Evolutionary conservation across 2,888 invertebrate species (phyloP), one percentile per base, ranked within the genome.

Genomic region (Torymus tubicola): DNA sequence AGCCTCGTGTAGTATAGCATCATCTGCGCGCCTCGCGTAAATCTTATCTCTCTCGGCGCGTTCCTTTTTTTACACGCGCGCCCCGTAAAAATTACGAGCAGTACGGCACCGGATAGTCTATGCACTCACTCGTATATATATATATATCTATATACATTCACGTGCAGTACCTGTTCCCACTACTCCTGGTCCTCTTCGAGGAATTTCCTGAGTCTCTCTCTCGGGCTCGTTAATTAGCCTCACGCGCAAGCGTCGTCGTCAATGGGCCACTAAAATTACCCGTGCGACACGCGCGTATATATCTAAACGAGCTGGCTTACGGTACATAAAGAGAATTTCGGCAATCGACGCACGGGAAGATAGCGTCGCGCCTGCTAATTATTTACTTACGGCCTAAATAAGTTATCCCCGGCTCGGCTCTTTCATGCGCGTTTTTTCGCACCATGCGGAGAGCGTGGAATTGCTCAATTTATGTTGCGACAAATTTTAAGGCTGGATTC

Each of bases 321-420:
- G 75, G 60, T 52, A 60, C 74, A 50, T 58, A 65, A 52, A 72
- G 64, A 77, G 64, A 21, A 57, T 78, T 71, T 72, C 60, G 63
- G 11, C 68, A 18, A 64, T 74, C 55, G 31, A 5, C 18, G 42
- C 42, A 10, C 11, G 2, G 16, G 1, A 18, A 42, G 68, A 76
- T 76, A 68, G 8, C 55, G 60, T 69, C 53, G 31, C 13, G 31
- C 13, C 42, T 42, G 61, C 50, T 78, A 78, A 78, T 73, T 73
- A 78, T 68, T 78, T 68, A 78, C 67, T 72, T 58, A 67, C 60
- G 55, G 31, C 18, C 53, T 61, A 60, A 73, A 68, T 78, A 72
- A 78, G 67, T 78, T 72, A 78, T 78, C 53, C 55, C 42, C 42
- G 42, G 42, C 42, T 5, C 42, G 42, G 42, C 10, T 21, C 53